These are phyloP conservation scores for Nesogale talazaci DNA, from an alignment of 2,113 vertebrate species.

Conservation along the genomic window DNA sequence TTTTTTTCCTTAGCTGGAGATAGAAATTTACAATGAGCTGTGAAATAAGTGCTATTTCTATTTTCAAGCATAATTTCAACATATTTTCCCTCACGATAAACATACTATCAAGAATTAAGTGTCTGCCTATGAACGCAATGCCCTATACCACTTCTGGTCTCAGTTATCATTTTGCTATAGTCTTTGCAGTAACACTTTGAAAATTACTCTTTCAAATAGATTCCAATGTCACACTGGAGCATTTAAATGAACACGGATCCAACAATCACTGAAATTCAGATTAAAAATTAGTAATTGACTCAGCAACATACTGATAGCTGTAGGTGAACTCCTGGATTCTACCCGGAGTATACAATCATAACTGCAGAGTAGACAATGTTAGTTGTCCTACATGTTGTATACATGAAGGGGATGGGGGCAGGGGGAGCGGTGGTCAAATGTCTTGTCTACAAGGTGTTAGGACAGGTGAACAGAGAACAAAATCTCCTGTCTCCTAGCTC, in stretches of 20 bases:
- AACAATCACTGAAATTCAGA: background rate
- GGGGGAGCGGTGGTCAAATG: too few species aligned
- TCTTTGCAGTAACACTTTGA: background rate
- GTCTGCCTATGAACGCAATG: background rate
- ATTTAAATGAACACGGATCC: background rate
- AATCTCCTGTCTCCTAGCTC: too few species aligned
- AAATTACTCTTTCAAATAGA: slow-evolving; percentile 16
- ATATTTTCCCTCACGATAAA: background rate
- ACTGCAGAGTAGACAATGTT: background rate
- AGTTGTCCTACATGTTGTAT: too few species aligned
- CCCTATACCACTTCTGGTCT: background rate
- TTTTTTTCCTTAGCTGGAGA: slow-evolving; percentile 4
- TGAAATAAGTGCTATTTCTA: background rate
- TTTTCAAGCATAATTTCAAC: background rate
- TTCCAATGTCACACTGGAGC: background rate
- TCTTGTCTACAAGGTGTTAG: too few species aligned
- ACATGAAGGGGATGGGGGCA: background rate
- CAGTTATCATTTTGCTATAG: background rate
- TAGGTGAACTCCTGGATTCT: background rate
- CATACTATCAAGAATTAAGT: background rate
- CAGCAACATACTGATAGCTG: background rate
- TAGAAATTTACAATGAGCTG: background rate
- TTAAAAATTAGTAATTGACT: background rate
- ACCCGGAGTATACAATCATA: background rate
- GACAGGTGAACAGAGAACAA: too few species aligned